These are phyloP conservation scores for Cephus pulcher DNA, from an alignment of 2,888 invertebrate species.

Conservation along the genomic window DNA sequence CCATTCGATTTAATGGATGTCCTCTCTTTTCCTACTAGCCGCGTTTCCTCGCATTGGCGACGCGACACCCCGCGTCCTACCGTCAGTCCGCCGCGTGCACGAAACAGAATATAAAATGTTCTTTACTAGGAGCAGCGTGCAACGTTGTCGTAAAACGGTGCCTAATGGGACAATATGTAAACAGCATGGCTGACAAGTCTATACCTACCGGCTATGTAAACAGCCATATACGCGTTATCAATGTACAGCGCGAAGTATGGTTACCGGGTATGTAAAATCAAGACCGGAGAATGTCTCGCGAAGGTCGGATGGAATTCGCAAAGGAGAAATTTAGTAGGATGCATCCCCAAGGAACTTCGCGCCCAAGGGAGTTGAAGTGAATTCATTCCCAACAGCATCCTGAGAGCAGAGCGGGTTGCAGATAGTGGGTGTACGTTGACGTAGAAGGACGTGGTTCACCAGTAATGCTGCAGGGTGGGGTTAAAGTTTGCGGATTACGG, in stretches of 20 bases:
- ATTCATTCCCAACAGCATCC: neutral
- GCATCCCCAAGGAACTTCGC: neutral
- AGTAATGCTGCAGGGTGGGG: neutral
- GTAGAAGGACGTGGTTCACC: neutral
- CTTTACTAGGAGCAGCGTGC: neutral
- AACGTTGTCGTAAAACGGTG: neutral
- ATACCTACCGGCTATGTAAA: neutral
- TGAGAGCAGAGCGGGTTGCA: neutral
- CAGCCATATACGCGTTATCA: neutral
- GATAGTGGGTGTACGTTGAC: neutral
- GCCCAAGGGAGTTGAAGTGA: neutral
- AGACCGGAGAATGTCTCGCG: neutral
- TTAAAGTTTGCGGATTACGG: slow-evolving; percentile 26
- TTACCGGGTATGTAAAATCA: neutral
- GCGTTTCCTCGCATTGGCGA: neutral
- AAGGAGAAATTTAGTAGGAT: neutral
- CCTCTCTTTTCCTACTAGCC: neutral
- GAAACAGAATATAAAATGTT: slow-evolving; percentile 11
- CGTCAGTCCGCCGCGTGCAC: neutral
- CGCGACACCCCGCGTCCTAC: neutral
- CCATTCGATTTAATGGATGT: slow-evolving; percentile 12
- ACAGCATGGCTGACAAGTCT: neutral
- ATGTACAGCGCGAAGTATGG: neutral
- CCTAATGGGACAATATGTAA: neutral
- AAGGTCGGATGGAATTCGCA: neutral